Base-by-base conservation (phyloP, 2,113 vertebrate genomes). In the Labeo catla region DNA sequence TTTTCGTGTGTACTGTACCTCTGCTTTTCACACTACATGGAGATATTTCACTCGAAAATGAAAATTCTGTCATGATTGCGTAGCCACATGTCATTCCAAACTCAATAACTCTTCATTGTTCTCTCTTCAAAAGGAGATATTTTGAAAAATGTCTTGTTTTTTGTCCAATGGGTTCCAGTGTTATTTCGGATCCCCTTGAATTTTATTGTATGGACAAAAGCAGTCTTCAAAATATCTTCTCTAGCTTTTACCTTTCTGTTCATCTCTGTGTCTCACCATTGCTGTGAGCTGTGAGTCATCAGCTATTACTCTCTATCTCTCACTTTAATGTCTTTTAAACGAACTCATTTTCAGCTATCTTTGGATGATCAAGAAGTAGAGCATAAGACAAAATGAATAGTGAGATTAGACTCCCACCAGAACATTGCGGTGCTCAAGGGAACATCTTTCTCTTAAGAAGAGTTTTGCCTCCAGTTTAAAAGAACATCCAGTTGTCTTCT, bases 291-390 rank as follows among this genome's bases (percentile, higher is more conserved):
- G 10, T 79, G 50, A 80, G 50, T 70, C 45, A 49, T 52, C 13
- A 43, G 8, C 66, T 47, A 43, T 84, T 84, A n/a, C 57, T 59
- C 74, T 79, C n/a, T 45, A 16, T 80, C 77, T 45, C 57, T 61
- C 34, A 4, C 86, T 16, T 85, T 76, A 84, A 84, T 66, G 52
- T 70, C 68, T 81, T 85, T 87, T 81, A 68, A 84, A 88, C 87
- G 6, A 13, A 61, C 52, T 84, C 16, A 49, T 61, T 77, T 81
- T 15, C 54, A 45, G 59, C 78, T 81, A 81, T 65, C 78, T 47
- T 9, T 23, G 21, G 59, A 63, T 81, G 39, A 81, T 81, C 34
- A 63, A 80, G 43, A 61, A 47, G 43, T 28, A 65, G n/a, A 47
- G 12, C 6, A 23, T 15, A 28, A 81, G 28, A 81, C 57, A 45